These are phyloP conservation scores for Epicauta chinensis DNA, from an alignment of 1,140 invertebrate genomes.

Conservation along the genomic window DNA sequence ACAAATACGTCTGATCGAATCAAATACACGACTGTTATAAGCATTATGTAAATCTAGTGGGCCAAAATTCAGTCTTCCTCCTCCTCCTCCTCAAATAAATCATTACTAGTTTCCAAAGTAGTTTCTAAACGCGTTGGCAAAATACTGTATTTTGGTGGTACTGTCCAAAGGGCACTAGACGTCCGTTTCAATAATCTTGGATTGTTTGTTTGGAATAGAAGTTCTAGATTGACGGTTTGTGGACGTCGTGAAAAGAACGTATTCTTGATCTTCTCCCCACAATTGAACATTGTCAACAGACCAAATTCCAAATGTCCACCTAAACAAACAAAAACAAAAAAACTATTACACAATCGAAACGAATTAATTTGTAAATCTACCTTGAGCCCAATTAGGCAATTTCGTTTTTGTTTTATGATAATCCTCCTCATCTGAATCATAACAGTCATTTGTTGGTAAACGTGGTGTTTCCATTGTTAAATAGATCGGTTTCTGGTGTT, in stretches of 20 bases:
- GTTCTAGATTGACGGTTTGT: slow-evolving; percentile 57
- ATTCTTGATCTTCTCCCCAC: slow-evolving; percentile 42
- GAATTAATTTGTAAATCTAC: slow-evolving; percentile 34
- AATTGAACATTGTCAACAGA: background rate
- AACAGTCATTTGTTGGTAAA: slow-evolving; percentile 48
- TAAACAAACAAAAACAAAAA: background rate
- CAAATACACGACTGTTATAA: no score
- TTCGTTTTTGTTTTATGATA: slow-evolving; percentile 29
- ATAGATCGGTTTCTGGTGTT: slow-evolving; percentile 41
- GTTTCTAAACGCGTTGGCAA: slow-evolving; percentile 19
- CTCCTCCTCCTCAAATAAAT: no score
- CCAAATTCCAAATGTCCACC: background rate
- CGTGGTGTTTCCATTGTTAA: slow-evolving; percentile 43
- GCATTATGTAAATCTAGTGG: no score
- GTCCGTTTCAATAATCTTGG: slow-evolving; percentile 56
- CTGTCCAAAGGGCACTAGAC: slow-evolving; percentile 64
- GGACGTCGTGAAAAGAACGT: slow-evolving; percentile 55
- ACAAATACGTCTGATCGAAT: no score
- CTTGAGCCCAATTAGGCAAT: slow-evolving; percentile 46
- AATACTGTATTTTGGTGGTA: slow-evolving; percentile 51
- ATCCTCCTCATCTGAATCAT: slow-evolving; percentile 50
- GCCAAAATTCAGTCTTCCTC: no score
- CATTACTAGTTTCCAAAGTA: background rate
- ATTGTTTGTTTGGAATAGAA: slow-evolving; percentile 61
- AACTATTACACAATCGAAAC: background rate